phyloP scores from a whole-genome alignment of 2,797 vertebrate genomes.

The Spondyliosoma cantharus region DNA sequence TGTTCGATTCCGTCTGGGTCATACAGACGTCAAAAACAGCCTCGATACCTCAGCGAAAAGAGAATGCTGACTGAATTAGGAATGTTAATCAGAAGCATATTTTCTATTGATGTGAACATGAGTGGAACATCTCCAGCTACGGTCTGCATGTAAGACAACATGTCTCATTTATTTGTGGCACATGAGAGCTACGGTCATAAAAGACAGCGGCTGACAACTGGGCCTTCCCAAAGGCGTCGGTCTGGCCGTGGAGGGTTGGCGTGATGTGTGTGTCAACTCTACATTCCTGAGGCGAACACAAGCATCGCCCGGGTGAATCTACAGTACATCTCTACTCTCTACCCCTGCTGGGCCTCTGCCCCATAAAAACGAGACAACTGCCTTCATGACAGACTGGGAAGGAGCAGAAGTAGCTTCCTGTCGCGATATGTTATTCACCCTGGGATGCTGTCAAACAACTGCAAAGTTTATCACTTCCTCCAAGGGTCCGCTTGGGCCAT shows the following conservation, averaged over 20 bases:
- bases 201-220: slow-evolving; percentile 41
- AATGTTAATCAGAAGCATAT: neutral
- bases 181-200: neutral
- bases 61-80: neutral
- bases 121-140: slow-evolving; percentile 9
- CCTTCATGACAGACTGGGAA: slow-evolving; percentile 46
- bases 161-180: slow-evolving; percentile 13
- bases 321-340: slow-evolving; percentile 52
- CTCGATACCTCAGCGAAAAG: neutral
- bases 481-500: slow-evolving; percentile 43
- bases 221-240: slow-evolving; percentile 24
- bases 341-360: slow-evolving; percentile 48
- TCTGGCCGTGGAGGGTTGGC: slow-evolving; percentile 33
- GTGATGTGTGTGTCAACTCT: slow-evolving; percentile 51
- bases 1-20: slow-evolving; percentile 6
- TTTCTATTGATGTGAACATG: neutral
- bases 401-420: slow-evolving; percentile 55
- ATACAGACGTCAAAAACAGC: slow-evolving; percentile 3
- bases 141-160: slow-evolving; percentile 2
- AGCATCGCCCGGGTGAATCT: slow-evolving; percentile 66
- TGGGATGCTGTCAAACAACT: slow-evolving; percentile 60
- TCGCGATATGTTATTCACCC: slow-evolving; percentile 61
- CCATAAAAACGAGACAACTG: slow-evolving; percentile 58
- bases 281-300: slow-evolving; percentile 65
- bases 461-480: slow-evolving; percentile 68